These are phyloP conservation scores for Ibidorhyncha struthersii DNA, from an alignment of 2,113 vertebrate genomes.

Conservation along the genomic window DNA sequence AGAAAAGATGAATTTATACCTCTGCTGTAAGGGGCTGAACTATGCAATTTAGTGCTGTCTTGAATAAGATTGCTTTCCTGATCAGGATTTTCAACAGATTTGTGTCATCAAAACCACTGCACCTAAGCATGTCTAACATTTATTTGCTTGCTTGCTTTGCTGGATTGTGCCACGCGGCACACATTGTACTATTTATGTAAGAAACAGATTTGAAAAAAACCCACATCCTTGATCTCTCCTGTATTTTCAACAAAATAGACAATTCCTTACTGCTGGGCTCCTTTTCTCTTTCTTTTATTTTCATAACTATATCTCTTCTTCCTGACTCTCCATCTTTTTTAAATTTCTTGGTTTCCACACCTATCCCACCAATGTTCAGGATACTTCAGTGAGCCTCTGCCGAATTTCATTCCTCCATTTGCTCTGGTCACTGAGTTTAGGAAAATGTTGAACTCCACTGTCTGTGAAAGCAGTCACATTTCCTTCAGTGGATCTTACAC, in stretches of 20 bases:
- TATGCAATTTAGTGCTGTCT: not conserved
- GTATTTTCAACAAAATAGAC: not conserved
- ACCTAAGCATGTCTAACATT: not conserved
- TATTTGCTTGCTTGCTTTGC: not conserved
- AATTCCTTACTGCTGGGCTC: not conserved
- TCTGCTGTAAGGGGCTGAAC: not conserved
- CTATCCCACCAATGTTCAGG: not conserved
- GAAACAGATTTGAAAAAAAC: not conserved
- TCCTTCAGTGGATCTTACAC: not conserved
- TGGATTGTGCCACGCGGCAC: not conserved
- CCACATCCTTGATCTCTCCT: not conserved
- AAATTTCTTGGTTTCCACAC: not conserved
- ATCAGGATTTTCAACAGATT: not conserved
- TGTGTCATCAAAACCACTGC: not conserved
- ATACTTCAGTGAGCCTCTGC: not conserved
- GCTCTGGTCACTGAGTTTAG: not conserved
- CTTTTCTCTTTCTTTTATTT: not conserved
- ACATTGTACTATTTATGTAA: rapidly evolving
- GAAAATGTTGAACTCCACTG: not conserved
- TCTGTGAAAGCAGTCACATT: not conserved
- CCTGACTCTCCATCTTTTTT: not conserved
- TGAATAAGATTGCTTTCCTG: not conserved
- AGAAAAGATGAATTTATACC: conserved; percentile 7
- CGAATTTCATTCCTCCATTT: not conserved
- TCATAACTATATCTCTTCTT: not conserved